A percentile compares a stretch with the other conserved stretches of the same genome.
These are phyloP conservation scores for Gastrophryne carolinensis DNA, from an alignment of 2,797 vertebrate genomes.

Conservation along the genomic window DNA sequence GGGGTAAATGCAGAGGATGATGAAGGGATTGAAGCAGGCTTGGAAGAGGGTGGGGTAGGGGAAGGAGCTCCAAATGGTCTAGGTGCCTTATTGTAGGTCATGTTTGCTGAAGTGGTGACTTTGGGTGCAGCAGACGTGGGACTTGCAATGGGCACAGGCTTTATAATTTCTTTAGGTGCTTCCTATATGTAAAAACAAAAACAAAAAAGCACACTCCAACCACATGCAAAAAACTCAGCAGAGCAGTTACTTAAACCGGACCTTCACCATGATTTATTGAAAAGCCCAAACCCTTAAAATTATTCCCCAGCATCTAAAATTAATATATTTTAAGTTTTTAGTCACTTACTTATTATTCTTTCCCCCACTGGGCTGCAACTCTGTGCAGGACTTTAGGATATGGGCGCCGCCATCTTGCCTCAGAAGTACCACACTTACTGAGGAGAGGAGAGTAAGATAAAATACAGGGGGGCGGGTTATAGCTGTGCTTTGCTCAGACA, in stretches of 20 bases:
- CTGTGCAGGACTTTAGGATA: no score
- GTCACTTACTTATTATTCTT: no score
- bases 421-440: no score
- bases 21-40: slow-evolving; percentile 91
- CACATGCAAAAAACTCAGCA: slow-evolving; percentile 67
- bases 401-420: no score
- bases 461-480: no score
- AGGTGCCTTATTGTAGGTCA: slow-evolving; percentile 92
- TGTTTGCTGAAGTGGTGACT: slow-evolving; percentile 66
- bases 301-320: no score
- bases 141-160: slow-evolving; percentile 90
- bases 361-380: no score
- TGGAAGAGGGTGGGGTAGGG: slow-evolving; percentile 71
- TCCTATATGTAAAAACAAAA: slow-evolving; percentile 74
- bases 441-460: no score
- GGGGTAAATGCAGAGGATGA: slow-evolving; percentile 92
- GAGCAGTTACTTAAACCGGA: neutral
- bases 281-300: no score
- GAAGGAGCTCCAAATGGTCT: slow-evolving; percentile 85
- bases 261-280: no score
- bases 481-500: no score
- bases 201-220: slow-evolving; percentile 65
- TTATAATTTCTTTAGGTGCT: slow-evolving; percentile 89
- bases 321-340: no score
- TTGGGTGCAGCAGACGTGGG: slow-evolving; percentile 70